These are phyloP conservation scores for Mycalesis mineus DNA, from an alignment of 2,888 invertebrate species.

Conservation along the genomic window DNA sequence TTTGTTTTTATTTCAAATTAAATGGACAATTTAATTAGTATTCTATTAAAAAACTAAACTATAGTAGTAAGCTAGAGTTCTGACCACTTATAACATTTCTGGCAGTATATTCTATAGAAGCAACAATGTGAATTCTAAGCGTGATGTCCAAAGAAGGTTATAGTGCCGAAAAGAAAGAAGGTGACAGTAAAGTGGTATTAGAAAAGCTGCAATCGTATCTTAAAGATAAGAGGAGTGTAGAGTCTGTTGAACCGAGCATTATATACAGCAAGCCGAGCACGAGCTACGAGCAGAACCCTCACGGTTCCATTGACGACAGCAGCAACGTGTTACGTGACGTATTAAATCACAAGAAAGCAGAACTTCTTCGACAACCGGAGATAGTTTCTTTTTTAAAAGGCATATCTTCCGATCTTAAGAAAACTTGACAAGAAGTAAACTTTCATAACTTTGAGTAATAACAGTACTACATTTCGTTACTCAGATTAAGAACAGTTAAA, in stretches of 20 bases:
- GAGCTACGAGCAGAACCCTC: constrained; percentile 53
- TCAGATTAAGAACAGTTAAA: not conserved
- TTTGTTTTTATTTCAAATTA: constrained; percentile 17
- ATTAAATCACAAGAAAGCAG: constrained; percentile 68
- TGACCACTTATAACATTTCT: not conserved
- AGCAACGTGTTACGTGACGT: constrained; percentile 67
- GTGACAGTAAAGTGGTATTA: constrained; percentile 70
- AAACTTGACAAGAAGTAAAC: constrained; percentile 23
- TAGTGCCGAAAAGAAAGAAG: constrained; percentile 69
- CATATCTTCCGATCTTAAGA: constrained; percentile 63
- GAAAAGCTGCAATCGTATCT: constrained; percentile 70
- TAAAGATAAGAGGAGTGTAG: constrained; percentile 67
- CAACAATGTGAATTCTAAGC: constrained; percentile 39
- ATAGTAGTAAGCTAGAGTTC: not conserved
- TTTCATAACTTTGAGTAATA: not conserved
- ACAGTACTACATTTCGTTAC: not conserved
- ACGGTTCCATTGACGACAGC: constrained; percentile 53
- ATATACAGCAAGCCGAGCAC: constrained; percentile 62
- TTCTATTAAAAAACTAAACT: not conserved
- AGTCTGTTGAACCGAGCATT: constrained; percentile 47
- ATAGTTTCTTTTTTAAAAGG: constrained; percentile 63
- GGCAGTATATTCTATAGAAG: not conserved
- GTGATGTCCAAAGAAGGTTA: constrained; percentile 75
- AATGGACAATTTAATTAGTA: constrained; percentile 3
- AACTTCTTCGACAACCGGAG: constrained; percentile 68